These are phyloP conservation scores for Serripes groenlandicus DNA, from an alignment of 2,888 invertebrate species.

Conservation along the genomic window DNA sequence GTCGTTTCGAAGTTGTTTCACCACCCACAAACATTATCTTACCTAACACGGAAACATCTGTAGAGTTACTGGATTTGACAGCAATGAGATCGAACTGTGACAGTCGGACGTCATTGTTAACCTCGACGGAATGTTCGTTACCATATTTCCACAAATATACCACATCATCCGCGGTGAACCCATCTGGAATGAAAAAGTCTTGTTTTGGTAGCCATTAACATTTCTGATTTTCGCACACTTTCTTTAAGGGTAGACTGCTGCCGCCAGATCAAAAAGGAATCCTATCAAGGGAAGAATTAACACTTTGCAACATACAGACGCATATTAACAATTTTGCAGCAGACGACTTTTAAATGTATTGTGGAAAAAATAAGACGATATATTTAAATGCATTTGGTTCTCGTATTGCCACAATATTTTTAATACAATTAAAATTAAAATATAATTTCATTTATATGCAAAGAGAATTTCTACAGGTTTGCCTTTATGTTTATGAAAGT, in stretches of 20 bases:
- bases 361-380: neutral
- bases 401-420: too few relatives aligned
- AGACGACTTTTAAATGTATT: neutral
- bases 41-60: constrained; percentile 72
- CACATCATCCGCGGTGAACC: constrained; percentile 79
- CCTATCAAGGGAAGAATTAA: too few relatives aligned
- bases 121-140: constrained; percentile 90
- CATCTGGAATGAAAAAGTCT: constrained; percentile 69
- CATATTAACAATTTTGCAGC: neutral
- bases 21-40: neutral
- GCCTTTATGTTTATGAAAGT: too few relatives aligned
- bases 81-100: constrained; percentile 96
- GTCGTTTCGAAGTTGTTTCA: too few relatives aligned
- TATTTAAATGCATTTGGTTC: too few relatives aligned
- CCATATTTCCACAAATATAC: constrained; percentile 82
- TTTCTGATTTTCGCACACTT: neutral
- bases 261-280: too few relatives aligned
- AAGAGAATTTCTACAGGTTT: too few relatives aligned
- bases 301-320: too few relatives aligned
- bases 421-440: too few relatives aligned
- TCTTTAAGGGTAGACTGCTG: too few relatives aligned
- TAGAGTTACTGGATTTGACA: constrained; percentile 75
- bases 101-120: constrained; percentile 95
- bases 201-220: neutral
- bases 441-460: too few relatives aligned